A percentile compares a stretch with the other conserved stretches of the same genome.
phyloP scores from a whole-genome alignment of 2,888 invertebrate genomes.

The Nephrotoma guestfalica region DNA sequence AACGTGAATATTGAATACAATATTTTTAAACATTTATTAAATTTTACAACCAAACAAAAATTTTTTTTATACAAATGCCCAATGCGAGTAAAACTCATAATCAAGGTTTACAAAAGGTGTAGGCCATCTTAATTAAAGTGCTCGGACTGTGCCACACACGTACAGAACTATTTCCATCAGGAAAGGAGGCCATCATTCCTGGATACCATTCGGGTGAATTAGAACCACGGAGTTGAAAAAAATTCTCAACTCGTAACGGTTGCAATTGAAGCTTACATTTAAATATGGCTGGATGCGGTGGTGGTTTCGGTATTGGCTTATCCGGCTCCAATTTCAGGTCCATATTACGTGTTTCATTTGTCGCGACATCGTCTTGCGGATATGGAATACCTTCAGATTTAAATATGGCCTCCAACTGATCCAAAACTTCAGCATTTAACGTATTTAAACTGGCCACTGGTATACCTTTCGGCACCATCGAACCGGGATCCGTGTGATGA shows the following conservation, averaged over 20 bases:
- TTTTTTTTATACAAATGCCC: background rate
- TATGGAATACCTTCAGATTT: background rate
- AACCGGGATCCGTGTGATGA: background rate
- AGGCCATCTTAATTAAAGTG: background rate
- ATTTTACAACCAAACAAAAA: background rate
- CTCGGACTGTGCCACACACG: background rate
- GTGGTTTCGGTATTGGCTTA: background rate
- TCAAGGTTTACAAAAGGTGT: background rate
- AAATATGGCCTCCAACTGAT: background rate
- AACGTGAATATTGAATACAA: background rate
- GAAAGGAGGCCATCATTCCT: background rate
- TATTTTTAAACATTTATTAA: background rate
- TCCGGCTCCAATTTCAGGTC: background rate
- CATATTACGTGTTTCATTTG: background rate
- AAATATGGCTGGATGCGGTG: background rate
- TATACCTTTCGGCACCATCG: background rate
- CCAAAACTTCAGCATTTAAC: background rate
- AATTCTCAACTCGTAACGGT: background rate
- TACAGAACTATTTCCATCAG: background rate
- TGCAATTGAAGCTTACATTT: background rate
- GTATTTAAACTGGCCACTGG: background rate
- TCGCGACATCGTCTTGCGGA: background rate
- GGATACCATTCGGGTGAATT: background rate
- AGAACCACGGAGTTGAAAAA: background rate
- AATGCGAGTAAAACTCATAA: background rate